Evolutionary conservation across 2,797 vertebrate genomes (phyloP).

Genomic region (Vipera ursinii): DNA sequence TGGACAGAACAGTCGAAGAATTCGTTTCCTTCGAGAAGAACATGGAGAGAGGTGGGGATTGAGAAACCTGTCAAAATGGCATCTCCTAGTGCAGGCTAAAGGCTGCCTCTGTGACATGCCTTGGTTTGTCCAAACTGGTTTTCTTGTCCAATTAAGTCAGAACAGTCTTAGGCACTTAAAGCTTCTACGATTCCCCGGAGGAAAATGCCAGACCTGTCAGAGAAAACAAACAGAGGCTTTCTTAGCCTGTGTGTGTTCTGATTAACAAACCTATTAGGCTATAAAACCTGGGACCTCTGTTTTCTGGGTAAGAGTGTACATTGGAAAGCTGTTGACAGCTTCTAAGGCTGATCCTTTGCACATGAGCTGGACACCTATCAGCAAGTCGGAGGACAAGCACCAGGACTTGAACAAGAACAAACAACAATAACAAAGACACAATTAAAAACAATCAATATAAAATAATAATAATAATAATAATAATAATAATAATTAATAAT

Average conservation of each 20-base stretch:
- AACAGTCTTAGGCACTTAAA: slow-evolving; percentile 57
- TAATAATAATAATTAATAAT: no score
- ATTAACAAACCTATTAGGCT: slow-evolving; percentile 65
- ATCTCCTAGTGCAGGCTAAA: slow-evolving; percentile 54
- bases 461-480: no score
- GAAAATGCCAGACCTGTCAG: slow-evolving; percentile 66
- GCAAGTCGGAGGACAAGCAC: slow-evolving; percentile 58
- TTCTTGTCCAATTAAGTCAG: slow-evolving; percentile 64
- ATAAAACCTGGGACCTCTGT: slow-evolving; percentile 66
- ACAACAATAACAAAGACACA: no score
- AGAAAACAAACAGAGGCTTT: slow-evolving; percentile 72
- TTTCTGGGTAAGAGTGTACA: slow-evolving; percentile 61
- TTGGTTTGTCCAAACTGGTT: slow-evolving; percentile 67
- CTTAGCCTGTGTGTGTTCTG: slow-evolving; percentile 70
- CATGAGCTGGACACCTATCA: slow-evolving; percentile 64
- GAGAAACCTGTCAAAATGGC: slow-evolving; percentile 43
- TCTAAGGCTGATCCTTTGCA: slow-evolving; percentile 65
- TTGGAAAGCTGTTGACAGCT: slow-evolving; percentile 74
- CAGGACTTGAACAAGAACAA: slow-evolving; percentile 20
- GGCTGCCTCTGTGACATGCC: slow-evolving; percentile 49
- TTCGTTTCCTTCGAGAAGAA: neutral
- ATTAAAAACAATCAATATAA: no score
- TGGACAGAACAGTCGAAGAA: neutral
- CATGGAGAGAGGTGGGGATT: neutral
- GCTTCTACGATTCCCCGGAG: slow-evolving; percentile 56